Percentiles rank a stretch among this genome's conserved stretches.
Conservation (phyloP, 2,888 invertebrate genomes). For the Amiota mariae region DNA sequence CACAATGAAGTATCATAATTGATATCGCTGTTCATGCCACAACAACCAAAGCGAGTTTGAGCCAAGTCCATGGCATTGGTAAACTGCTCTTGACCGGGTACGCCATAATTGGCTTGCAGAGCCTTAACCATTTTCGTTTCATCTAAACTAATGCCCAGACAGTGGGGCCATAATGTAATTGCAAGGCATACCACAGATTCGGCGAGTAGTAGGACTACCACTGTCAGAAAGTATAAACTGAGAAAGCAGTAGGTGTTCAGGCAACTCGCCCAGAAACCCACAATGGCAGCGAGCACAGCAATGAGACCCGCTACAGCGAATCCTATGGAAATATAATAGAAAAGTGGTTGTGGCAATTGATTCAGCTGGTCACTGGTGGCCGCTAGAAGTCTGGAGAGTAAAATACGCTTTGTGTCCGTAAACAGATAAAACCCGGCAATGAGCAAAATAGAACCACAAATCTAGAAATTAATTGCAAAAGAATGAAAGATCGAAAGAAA, state of each 20-base stretch:
- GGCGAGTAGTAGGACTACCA: constrained; percentile 79
- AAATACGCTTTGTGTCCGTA: constrained; percentile 81
- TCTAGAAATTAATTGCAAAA: constrained; percentile 74
- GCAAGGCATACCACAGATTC: constrained; percentile 83
- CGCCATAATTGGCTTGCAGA: constrained; percentile 84
- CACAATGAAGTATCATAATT: constrained; percentile 88
- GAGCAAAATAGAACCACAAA: constrained; percentile 82
- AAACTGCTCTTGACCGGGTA: constrained; percentile 81
- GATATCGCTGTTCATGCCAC: constrained; percentile 84
- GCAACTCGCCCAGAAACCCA: constrained; percentile 89
- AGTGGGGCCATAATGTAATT: constrained; percentile 85
- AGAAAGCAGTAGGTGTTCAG: constrained; percentile 83
- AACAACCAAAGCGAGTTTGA: constrained; percentile 83
- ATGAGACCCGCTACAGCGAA: constrained; percentile 81
- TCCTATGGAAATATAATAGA: constrained; percentile 84
- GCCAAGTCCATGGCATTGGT: constrained; percentile 87
- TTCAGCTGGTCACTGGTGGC: constrained; percentile 75
- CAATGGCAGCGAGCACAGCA: constrained; percentile 80
- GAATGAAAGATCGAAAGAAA: constrained; percentile 23
- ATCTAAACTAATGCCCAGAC: constrained; percentile 82
- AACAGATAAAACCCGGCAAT: constrained; percentile 83
- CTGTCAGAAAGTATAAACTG: constrained; percentile 82
- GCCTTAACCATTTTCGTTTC: constrained; percentile 81
- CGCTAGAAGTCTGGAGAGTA: constrained; percentile 82
- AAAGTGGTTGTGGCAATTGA: constrained; percentile 81